Evolutionary conservation across 2,888 invertebrate genomes (phyloP).

Genomic region (Adelphocoris suturalis): DNA sequence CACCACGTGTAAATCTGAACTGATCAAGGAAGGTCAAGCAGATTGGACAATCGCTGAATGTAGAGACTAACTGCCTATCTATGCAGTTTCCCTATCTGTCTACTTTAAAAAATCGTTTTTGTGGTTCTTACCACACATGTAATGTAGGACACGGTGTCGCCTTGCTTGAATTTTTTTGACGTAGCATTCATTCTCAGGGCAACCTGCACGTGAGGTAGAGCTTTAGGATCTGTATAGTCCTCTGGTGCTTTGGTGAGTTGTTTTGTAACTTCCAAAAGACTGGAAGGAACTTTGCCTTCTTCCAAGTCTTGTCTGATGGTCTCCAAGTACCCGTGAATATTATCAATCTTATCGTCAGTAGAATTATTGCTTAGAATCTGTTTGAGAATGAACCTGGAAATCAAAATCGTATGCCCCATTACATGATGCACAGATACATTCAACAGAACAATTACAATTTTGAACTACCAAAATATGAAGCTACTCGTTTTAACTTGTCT

Average conservation of each 20-base stretch:
- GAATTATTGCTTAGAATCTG: slow-evolving; percentile 90
- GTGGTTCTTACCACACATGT: slow-evolving; percentile 88
- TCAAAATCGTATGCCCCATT: not conserved
- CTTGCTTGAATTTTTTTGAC: slow-evolving; percentile 90
- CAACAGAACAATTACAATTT: no score
- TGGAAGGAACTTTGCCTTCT: slow-evolving; percentile 85
- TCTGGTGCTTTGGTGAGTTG: slow-evolving; percentile 96
- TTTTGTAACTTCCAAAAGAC: slow-evolving; percentile 92
- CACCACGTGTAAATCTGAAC: no score
- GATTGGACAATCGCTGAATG: no score
- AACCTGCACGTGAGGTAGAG: slow-evolving; percentile 94
- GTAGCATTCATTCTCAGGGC: slow-evolving; percentile 91
- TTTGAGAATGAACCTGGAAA: slow-evolving; percentile 85
- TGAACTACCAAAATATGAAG: no score
- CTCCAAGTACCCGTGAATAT: slow-evolving; percentile 89
- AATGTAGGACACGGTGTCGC: slow-evolving; percentile 96
- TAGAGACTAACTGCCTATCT: no score
- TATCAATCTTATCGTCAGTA: slow-evolving; percentile 90
- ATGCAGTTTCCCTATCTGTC: no score
- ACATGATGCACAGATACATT: no score
- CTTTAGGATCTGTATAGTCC: slow-evolving; percentile 91
- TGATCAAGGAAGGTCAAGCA: no score
- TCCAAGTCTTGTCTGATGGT: slow-evolving; percentile 88
- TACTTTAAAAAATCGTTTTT: no score
- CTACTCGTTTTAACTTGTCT: no score